Evolutionary conservation across 1,140 invertebrate genomes (phyloP), one percentile per base, ranked within the genome.

Genomic region (Apis dorsata): DNA sequence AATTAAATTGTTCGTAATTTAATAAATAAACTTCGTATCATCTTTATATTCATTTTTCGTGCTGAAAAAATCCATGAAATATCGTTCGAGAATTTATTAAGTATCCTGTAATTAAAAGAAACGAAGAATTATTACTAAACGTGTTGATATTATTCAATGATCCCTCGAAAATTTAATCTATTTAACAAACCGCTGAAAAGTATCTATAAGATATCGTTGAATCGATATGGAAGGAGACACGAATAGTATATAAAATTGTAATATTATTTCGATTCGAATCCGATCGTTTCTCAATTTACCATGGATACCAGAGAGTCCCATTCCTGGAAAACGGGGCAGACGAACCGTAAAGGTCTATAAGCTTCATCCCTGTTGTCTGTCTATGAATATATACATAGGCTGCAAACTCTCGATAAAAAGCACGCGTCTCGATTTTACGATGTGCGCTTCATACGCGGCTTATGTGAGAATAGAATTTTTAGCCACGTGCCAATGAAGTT

Each of bases 231-330:
- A 28, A 13, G 2, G 15, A 21, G 34, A 28, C 11, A 21, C 17
- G 51, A 21, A 68, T 34, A 3, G 28, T 53, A 66, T 9, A 63
- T 34, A 49, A 34, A 57, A 74, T 62, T 13, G 79, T 28, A 74
- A 86, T 70, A 53, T 72, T 57, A 68, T 51, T n/a, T 34, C 28
- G 71, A 49, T 60, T 55, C 19, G 34, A 24, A 24, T 28, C 8
- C n/a, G 62, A 80, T 77, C 79, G 59, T 55, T 84, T 62, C 72
- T 68, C 85, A 70, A 86, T 87, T 86, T 87, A 80, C 78, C 34
- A 70, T 60, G 72, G 69, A 81, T 70, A 74, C 60, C 60, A 24
- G 60, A 63, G 71, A 51, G 81, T 57, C 85, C 65, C 49, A 34
- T 55, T 65, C 49, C 62, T 57, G 65, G 81, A 59, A 80, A 77